Percentiles rank a stretch among this genome's conserved stretches.
Conservation (phyloP, 2,888 invertebrate genomes). For the Synergus gifuensis region DNA sequence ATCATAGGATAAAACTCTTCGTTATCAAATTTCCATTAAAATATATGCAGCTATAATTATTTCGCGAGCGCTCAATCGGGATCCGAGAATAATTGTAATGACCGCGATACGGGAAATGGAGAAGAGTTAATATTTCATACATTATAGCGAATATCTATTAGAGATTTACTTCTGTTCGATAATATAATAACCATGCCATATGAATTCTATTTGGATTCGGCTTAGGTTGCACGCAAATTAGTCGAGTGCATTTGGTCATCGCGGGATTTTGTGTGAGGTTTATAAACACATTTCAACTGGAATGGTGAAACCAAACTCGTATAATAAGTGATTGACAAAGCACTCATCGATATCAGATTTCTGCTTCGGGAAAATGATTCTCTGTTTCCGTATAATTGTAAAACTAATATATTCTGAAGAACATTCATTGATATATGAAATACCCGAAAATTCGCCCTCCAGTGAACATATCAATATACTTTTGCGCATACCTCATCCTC, state of each 20-base stretch:
- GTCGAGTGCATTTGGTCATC: conserved; percentile 18
- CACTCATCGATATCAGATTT: neutral
- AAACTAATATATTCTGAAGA: neutral
- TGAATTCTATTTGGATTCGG: conserved; percentile 17
- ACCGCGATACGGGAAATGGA: neutral
- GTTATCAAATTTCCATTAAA: neutral
- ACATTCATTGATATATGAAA: neutral
- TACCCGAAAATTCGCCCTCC: neutral
- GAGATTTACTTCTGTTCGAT: neutral
- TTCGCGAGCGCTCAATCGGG: neutral
- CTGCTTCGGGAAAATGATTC: neutral
- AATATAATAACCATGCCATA: neutral
- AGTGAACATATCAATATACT: neutral
- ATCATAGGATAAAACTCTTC: neutral
- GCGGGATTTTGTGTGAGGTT: neutral
- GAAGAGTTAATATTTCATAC: neutral
- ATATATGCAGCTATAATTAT: conserved; percentile 3
- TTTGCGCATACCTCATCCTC: no score
- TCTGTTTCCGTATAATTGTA: neutral
- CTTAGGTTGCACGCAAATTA: conserved; percentile 28
- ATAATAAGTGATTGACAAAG: neutral
- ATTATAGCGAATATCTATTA: conserved; percentile 10
- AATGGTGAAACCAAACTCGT: neutral
- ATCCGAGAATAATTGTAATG: conserved; percentile 22
- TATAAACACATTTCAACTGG: neutral